A percentile compares a stretch with the other conserved stretches of the same genome.
These are phyloP conservation scores for Eledona agricola DNA, from an alignment of 2,888 invertebrate genomes.

Conservation along the genomic window DNA sequence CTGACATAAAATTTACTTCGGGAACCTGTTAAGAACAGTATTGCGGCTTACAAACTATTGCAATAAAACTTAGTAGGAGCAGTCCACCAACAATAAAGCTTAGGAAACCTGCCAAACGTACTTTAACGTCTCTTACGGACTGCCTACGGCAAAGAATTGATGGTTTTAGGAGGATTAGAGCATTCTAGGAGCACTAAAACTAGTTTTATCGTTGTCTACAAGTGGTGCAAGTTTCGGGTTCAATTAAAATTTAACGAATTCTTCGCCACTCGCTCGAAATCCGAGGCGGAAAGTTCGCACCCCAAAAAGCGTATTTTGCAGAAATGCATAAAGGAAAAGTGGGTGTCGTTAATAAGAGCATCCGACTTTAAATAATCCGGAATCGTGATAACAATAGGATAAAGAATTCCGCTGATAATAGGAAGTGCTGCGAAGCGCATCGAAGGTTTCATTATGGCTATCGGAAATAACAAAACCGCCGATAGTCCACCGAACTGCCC, in stretches of 20 bases:
- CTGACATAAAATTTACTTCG: conserved; percentile 10
- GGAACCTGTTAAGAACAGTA: conserved; percentile 12
- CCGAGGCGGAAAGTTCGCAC: background rate
- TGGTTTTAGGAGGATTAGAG: conserved; percentile 14
- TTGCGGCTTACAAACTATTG: conserved; percentile 24
- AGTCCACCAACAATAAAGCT: conserved; percentile 25
- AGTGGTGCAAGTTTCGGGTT: background rate
- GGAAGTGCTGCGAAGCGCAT: conserved; percentile 47
- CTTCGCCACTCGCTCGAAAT: background rate
- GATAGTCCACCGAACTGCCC: conserved; percentile 39
- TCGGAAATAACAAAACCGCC: conserved; percentile 48
- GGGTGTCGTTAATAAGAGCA: conserved; percentile 53
- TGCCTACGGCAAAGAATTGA: conserved; percentile 14
- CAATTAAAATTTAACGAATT: background rate
- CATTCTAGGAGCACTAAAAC: conserved; percentile 5
- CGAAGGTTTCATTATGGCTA: conserved; percentile 50
- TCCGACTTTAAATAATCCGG: conserved; percentile 53
- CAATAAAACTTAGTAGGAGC: conserved; percentile 23
- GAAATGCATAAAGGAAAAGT: conserved; percentile 45
- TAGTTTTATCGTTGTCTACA: conserved; percentile 6
- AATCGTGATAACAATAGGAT: conserved; percentile 52
- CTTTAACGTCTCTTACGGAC: conserved; percentile 17
- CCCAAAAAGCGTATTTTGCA: background rate
- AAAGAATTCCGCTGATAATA: conserved; percentile 53
- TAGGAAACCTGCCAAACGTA: conserved; percentile 21